Evolutionary conservation across 2,888 invertebrate species (phyloP).

Genomic region (Ophion ellenae): DNA sequence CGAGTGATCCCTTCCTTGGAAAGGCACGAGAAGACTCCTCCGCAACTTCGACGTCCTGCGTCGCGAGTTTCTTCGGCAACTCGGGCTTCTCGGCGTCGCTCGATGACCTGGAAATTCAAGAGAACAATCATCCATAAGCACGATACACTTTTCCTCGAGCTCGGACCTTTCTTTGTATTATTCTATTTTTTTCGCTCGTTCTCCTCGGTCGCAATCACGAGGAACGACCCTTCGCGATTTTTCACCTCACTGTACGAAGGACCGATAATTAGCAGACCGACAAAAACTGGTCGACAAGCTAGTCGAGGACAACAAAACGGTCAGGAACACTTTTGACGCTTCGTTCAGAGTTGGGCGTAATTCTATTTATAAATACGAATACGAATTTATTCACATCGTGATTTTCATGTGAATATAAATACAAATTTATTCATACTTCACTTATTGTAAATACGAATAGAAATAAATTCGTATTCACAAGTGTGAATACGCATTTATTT

Average conservation of each 20-base stretch:
- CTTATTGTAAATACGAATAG: too few species aligned
- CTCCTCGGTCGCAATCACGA: not conserved
- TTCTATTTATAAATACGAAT: too few species aligned
- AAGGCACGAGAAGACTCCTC: not conserved
- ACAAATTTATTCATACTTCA: too few species aligned
- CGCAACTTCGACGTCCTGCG: not conserved
- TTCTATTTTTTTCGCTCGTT: not conserved
- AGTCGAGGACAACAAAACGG: not conserved
- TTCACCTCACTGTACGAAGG: too few species aligned
- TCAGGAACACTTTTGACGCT: not conserved
- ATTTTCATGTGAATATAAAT: too few species aligned
- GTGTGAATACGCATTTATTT: too few species aligned
- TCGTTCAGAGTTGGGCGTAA: not conserved
- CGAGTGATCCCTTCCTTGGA: not conserved
- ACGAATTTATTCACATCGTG: too few species aligned
- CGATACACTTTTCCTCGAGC: conserved; percentile 13
- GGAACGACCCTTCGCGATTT: not conserved
- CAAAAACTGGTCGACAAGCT: not conserved
- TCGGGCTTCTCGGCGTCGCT: conserved; percentile 8
- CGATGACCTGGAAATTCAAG: conserved; percentile 59
- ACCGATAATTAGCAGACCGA: not conserved
- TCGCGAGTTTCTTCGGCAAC: not conserved
- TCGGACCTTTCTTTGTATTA: conserved; percentile 22
- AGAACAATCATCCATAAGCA: conserved; percentile 46
- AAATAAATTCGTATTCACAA: too few species aligned